These are phyloP conservation scores for Rhopalosiphum maidis DNA, from an alignment of 1,140 invertebrate genomes.

Conservation along the genomic window DNA sequence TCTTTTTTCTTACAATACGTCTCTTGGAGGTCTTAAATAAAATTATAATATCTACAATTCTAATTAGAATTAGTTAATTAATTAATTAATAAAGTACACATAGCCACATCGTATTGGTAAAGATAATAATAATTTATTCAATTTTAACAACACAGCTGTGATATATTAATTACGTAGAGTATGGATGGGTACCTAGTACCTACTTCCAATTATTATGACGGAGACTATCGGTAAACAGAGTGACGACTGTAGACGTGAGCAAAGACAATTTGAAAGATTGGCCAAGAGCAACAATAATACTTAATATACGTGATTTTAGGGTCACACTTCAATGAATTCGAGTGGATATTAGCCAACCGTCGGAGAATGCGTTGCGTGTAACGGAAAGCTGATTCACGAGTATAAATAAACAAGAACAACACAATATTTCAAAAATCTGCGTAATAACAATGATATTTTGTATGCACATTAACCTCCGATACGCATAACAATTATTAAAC, in stretches of 20 bases:
- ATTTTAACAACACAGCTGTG: background rate
- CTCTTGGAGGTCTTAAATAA: too few relatives aligned
- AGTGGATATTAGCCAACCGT: background rate
- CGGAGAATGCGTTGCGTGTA: background rate
- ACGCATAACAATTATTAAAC: background rate
- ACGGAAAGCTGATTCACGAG: background rate
- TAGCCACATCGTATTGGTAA: background rate
- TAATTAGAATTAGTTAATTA: too few relatives aligned
- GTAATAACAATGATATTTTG: conserved; percentile 5
- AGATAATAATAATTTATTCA: background rate
- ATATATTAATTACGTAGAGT: background rate
- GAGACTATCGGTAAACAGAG: background rate
- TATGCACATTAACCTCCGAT: background rate
- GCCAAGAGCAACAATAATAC: background rate
- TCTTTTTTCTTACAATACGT: background rate
- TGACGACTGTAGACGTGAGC: background rate
- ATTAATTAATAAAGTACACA: too few relatives aligned
- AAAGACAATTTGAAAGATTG: background rate
- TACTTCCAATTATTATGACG: background rate
- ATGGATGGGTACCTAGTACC: background rate
- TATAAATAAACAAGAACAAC: conserved; percentile 4
- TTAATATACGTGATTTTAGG: conserved; percentile 5
- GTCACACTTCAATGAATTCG: background rate
- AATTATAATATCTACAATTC: too few relatives aligned
- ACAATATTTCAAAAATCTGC: background rate